Conservation (phyloP, 2,888 invertebrate species). For the Agrotis puta region DNA sequence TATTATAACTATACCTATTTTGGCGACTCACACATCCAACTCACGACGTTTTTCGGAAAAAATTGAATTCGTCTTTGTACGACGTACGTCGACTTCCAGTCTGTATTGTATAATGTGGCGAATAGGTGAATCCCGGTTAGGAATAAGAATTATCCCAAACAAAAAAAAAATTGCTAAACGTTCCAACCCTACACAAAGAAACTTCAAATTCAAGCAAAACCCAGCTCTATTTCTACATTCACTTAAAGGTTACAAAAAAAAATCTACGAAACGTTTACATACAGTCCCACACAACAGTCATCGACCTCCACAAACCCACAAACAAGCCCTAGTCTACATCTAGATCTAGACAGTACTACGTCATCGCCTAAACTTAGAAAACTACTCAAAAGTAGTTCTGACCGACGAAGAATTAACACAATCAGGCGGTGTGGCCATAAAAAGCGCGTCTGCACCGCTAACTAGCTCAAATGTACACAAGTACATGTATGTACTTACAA, state of each 20-base stretch:
- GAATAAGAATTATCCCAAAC: no score
- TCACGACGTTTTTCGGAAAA: no score
- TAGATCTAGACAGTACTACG: constrained; percentile 28
- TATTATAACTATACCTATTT: no score
- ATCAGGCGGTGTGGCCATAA: constrained; percentile 51
- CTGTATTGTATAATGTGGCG: no score
- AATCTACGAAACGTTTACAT: not conserved
- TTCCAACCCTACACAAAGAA: not conserved
- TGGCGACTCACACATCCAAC: no score
- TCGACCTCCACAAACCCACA: constrained; percentile 13
- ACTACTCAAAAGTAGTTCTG: constrained; percentile 45
- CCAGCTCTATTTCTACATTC: not conserved
- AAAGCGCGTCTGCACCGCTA: constrained; percentile 52
- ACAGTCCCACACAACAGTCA: constrained; percentile 11
- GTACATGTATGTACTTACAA: constrained; percentile 69
- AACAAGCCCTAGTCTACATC: constrained; percentile 22
- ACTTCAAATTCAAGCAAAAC: not conserved
- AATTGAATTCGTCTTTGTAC: no score
- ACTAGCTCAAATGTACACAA: constrained; percentile 70
- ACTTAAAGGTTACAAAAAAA: not conserved
- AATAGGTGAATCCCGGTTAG: no score
- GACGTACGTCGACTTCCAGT: no score
- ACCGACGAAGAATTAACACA: constrained; percentile 56
- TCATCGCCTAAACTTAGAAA: constrained; percentile 47
- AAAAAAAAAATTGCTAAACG: no score